phyloP scores from a whole-genome alignment of 2,888 invertebrate genomes.

The Anodontia alba region DNA sequence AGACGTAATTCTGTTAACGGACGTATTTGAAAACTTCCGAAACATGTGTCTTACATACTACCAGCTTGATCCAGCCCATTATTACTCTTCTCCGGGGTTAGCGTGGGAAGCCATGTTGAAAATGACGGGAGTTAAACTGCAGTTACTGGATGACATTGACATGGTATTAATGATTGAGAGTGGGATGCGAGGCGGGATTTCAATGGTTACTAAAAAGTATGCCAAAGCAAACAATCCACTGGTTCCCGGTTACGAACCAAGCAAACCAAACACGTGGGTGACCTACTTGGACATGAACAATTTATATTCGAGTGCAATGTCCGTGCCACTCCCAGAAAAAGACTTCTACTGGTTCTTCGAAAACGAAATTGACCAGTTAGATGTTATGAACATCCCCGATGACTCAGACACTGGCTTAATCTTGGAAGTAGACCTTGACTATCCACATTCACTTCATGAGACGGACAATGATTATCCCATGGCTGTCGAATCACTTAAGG shows the following conservation, averaged over 20 bases:
- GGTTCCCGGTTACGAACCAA: background rate
- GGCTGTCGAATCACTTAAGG: background rate
- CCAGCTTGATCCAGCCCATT: slow-evolving; percentile 44
- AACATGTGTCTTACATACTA: slow-evolving; percentile 31
- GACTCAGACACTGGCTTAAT: background rate
- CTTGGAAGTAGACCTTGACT: background rate
- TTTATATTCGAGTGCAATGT: background rate
- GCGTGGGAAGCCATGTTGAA: slow-evolving; percentile 32
- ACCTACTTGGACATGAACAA: background rate
- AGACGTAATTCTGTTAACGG: slow-evolving; percentile 33
- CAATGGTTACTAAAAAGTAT: background rate
- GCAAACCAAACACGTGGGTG: slow-evolving; percentile 33
- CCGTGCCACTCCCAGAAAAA: background rate
- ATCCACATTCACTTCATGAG: background rate
- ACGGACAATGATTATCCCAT: background rate
- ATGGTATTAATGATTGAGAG: no score
- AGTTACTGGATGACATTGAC: slow-evolving; percentile 48
- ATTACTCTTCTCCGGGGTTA: slow-evolving; percentile 46
- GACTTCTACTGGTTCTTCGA: background rate
- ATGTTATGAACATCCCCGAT: background rate
- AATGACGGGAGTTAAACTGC: slow-evolving; percentile 36
- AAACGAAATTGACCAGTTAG: background rate
- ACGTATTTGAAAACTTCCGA: slow-evolving; percentile 46
- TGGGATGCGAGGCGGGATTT: background rate
- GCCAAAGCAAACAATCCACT: background rate